Base-by-base conservation (phyloP, 2,888 invertebrate genomes). In the Megastigmus dorsalis region DNA sequence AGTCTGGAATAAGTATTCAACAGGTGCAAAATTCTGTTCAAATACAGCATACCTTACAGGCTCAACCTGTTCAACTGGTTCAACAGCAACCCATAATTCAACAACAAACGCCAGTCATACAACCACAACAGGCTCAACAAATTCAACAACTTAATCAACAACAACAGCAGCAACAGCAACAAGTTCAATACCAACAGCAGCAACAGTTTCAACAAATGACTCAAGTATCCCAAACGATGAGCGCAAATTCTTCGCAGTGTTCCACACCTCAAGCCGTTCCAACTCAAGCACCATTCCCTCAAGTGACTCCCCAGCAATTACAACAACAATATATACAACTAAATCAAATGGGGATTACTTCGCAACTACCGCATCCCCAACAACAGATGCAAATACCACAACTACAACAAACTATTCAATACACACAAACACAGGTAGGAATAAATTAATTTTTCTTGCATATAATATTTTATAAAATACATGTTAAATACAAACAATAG, bases 311-410 rank as follows among this genome's bases (percentile, higher is more conserved):
- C 48, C 81, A 73, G 23, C 77, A 78, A 15, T 90, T 91, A 75
- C 91, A 91, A 77, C 91, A 89, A 52, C 89, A 91, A 79, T 88
- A 90, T 38, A 89, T 91, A 62, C 88, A 88, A 73, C 80, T 86
- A 50, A 91, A 91, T 79, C 91, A 91, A 79, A 90, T 90, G 81
- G 90, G 89, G 63, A 84, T 91, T 26, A 81, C 83, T 23, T 78
- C 79, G 1, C 85, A 85, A 62, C 79, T 83, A 65, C 80, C 83
- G 45, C 77, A 80, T 38, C 60, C 79, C 48, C 78, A 80, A 0
- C 84, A 83, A 1, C 84, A 84, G 63, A 73, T 77, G 26, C 84
- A 83, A 67, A 79, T 81, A 50, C 79, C 79, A n/a, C 79, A 77
- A 48, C 75, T 81, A 48, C 84, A 82, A 54, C 82, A 82, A 63